A percentile compares a stretch with the other conserved stretches of the same genome.
These are phyloP conservation scores for Coleophora deauratella DNA, from an alignment of 2,888 invertebrate genomes.

Conservation along the genomic window DNA sequence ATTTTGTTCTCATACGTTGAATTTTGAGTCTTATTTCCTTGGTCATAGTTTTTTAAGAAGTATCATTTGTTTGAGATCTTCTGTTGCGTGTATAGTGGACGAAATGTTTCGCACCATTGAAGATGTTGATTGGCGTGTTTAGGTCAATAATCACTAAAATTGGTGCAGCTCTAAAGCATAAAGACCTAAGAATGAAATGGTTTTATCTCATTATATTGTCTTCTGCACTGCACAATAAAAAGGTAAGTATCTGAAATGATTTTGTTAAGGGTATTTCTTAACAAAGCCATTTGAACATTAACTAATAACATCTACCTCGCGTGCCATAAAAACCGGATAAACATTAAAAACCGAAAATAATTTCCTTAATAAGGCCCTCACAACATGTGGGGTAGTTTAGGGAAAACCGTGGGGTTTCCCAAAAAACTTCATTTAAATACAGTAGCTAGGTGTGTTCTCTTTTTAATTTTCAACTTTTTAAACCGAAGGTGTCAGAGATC, in stretches of 20 bases:
- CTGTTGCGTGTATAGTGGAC: constrained; percentile 10
- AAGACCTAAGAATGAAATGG: too few relatives aligned
- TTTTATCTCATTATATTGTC: too few relatives aligned
- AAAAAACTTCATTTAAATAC: constrained; percentile 63
- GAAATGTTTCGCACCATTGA: constrained; percentile 45
- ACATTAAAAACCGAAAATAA: too few relatives aligned
- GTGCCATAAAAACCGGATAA: constrained; percentile 12
- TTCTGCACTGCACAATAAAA: too few relatives aligned
- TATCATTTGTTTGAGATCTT: constrained; percentile 3
- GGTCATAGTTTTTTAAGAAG: constrained; percentile 1
- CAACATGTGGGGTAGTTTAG: constrained; percentile 49
- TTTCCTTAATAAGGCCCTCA: constrained; percentile 46
- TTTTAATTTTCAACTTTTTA: constrained; percentile 35
- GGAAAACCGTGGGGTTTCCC: constrained; percentile 45
- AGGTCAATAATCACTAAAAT: constrained; percentile 26
- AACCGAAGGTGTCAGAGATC: constrained; percentile 64
- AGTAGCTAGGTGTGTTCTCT: constrained; percentile 53
- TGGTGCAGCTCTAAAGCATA: not conserved
- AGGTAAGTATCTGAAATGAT: too few relatives aligned
- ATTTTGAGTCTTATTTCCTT: constrained; percentile 6
- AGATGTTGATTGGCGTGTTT: constrained; percentile 37
- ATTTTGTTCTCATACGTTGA: constrained; percentile 14
- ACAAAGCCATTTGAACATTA: too few relatives aligned
- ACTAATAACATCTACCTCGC: constrained; percentile 36
- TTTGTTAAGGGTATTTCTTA: too few relatives aligned